These are phyloP conservation scores for Eospalax fontanierii DNA, from an alignment of 2,797 vertebrate species.

Conservation along the genomic window DNA sequence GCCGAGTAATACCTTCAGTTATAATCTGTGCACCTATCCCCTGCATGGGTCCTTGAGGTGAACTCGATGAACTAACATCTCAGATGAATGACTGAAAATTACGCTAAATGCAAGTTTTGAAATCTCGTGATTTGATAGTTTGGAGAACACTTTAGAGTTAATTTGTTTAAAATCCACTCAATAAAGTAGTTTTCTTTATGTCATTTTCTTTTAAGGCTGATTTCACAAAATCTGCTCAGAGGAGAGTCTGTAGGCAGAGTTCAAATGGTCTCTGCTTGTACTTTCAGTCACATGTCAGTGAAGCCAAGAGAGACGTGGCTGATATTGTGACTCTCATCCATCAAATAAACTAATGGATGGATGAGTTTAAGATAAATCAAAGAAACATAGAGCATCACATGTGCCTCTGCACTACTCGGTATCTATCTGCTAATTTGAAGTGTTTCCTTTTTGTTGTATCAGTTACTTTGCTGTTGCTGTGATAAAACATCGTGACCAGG, in stretches of 20 bases:
- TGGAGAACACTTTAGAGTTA: slow-evolving; percentile 12
- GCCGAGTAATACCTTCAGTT: neutral
- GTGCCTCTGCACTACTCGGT: neutral
- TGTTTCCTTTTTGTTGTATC: neutral
- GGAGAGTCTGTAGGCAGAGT: neutral
- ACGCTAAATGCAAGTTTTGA: neutral
- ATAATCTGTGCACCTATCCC: neutral
- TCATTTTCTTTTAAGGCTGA: neutral
- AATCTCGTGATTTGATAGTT: slow-evolving; percentile 37
- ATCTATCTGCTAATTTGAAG: neutral
- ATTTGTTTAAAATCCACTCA: slow-evolving; percentile 25
- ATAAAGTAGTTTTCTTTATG: neutral
- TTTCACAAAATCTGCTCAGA: slow-evolving; percentile 44
- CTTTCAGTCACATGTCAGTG: neutral
- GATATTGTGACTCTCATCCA: neutral
- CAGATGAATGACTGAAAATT: neutral
- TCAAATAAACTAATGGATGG: slow-evolving; percentile 11
- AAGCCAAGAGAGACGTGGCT: neutral
- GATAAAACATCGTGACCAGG: too few relatives aligned
- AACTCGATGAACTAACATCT: neutral
- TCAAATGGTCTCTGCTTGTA: neutral
- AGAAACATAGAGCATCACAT: neutral
- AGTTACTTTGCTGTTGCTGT: too few relatives aligned
- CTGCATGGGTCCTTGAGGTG: neutral
- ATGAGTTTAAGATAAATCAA: neutral